Conservation (phyloP, 64 coral and sea anemone genomes). For the Platygyra sinensis region DNA sequence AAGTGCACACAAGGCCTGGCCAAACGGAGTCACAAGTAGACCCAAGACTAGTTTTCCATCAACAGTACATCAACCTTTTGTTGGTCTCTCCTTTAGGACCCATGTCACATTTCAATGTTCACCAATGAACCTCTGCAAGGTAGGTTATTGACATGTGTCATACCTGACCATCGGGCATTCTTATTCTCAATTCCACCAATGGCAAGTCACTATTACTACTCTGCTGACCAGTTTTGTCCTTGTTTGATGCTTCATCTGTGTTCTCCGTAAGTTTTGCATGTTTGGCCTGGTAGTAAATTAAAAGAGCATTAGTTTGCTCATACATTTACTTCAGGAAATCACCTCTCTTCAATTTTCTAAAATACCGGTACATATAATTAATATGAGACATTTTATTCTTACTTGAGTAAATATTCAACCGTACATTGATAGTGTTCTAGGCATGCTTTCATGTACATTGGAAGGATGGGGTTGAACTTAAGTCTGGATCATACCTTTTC, state of each 20-base stretch:
- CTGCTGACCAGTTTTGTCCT: background rate
- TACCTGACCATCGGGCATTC: constrained; percentile 93
- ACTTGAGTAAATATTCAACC: no score
- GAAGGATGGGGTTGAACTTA: background rate
- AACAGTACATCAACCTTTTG: no score
- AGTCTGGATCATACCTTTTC: constrained; percentile 45
- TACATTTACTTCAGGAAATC: background rate
- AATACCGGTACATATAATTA: background rate
- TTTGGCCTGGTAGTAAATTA: constrained; percentile 41
- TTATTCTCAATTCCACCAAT: constrained; percentile 69
- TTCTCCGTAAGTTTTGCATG: constrained; percentile 66
- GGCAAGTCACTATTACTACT: background rate
- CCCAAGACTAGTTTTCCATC: no score
- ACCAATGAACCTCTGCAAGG: background rate
- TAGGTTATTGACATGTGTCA: background rate
- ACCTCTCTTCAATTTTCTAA: background rate
- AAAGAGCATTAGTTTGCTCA: background rate
- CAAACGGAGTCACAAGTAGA: no score
- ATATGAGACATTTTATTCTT: no score
- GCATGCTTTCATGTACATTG: no score
- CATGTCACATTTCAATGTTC: no score
- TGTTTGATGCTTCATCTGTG: background rate
- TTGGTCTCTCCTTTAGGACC: no score
- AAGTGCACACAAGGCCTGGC: no score
- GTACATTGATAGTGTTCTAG: no score